A percentile compares a stretch with the other conserved stretches of the same genome.
phyloP scores from a whole-genome alignment of 2,888 invertebrate species.

The Drosophila bunnanda region DNA sequence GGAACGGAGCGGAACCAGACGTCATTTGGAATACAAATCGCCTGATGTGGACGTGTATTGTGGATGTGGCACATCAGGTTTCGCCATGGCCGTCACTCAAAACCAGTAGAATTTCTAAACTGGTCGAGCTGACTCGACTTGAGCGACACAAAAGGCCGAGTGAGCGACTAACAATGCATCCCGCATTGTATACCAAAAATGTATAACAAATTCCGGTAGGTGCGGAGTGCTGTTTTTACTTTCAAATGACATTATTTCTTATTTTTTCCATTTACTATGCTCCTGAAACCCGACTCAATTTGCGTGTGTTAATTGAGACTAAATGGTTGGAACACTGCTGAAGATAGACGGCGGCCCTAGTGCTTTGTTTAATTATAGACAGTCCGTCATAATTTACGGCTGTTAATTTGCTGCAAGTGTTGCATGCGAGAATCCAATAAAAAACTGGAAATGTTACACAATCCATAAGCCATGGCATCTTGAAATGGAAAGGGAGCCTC shows the following conservation, averaged over 20 bases:
- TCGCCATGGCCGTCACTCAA: constrained; percentile 52
- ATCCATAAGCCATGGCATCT: constrained; percentile 16
- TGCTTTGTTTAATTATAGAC: constrained; percentile 80
- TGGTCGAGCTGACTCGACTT: constrained; percentile 51
- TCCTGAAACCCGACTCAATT: constrained; percentile 53
- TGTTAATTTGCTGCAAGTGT: constrained; percentile 65
- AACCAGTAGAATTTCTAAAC: constrained; percentile 75
- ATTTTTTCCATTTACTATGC: constrained; percentile 27
- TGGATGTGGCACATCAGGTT: constrained; percentile 70
- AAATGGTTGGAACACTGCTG: constrained; percentile 46
- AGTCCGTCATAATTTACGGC: constrained; percentile 76
- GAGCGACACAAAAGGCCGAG: constrained; percentile 57
- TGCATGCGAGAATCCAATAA: constrained; percentile 70
- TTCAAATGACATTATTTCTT: constrained; percentile 60
- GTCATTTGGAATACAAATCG: constrained; percentile 79
- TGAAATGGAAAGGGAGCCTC: constrained; percentile 68
- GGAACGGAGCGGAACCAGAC: constrained; percentile 72
- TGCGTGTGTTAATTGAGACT: constrained; percentile 76
- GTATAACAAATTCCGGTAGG: constrained; percentile 65
- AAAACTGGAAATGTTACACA: constrained; percentile 56
- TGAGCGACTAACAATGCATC: constrained; percentile 35
- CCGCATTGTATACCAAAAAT: constrained; percentile 37
- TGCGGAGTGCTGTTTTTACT: constrained; percentile 70
- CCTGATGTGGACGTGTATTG: constrained; percentile 51
- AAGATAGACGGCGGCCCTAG: constrained; percentile 62